phyloP scores from a whole-genome alignment of 1,140 invertebrate genomes.

The Leptonema lineaticorne region DNA sequence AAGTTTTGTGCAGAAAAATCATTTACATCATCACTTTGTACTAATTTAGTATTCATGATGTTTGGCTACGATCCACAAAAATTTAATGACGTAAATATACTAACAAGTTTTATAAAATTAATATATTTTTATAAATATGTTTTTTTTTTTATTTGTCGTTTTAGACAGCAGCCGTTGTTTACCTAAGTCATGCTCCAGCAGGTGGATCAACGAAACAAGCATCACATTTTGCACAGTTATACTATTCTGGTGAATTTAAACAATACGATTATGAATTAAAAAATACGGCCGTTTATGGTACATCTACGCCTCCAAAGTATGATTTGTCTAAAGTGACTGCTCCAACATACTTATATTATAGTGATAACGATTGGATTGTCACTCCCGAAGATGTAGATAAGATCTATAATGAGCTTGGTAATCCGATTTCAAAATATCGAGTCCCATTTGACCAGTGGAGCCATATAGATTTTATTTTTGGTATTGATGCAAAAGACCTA shows the following conservation, averaged over 20 bases:
- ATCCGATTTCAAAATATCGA: constrained; percentile 58
- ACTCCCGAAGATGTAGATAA: constrained; percentile 56
- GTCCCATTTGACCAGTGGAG: constrained; percentile 61
- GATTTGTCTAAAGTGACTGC: constrained; percentile 59
- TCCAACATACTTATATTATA: constrained; percentile 70
- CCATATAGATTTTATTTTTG: constrained; percentile 69
- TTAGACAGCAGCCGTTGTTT: constrained; percentile 70
- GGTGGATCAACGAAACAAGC: constrained; percentile 78
- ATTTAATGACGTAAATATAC: neutral
- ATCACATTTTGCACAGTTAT: constrained; percentile 72
- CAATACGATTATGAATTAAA: constrained; percentile 50
- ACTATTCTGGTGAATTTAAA: constrained; percentile 42
- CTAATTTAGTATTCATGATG: no score
- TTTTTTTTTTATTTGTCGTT: no score
- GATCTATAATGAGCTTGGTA: constrained; percentile 55
- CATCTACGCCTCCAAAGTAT: constrained; percentile 60
- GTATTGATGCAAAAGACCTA: constrained; percentile 59
- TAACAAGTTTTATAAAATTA: no score
- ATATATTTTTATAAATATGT: no score
- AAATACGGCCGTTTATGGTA: constrained; percentile 59
- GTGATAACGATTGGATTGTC: constrained; percentile 69
- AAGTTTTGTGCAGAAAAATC: no score
- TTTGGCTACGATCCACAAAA: no score
- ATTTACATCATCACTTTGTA: no score
- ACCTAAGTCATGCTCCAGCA: constrained; percentile 78